A percentile compares a stretch with the other conserved stretches of the same genome.
Conservation (phyloP, 2,888 invertebrate species). For the Tenthredo distinguenda region DNA sequence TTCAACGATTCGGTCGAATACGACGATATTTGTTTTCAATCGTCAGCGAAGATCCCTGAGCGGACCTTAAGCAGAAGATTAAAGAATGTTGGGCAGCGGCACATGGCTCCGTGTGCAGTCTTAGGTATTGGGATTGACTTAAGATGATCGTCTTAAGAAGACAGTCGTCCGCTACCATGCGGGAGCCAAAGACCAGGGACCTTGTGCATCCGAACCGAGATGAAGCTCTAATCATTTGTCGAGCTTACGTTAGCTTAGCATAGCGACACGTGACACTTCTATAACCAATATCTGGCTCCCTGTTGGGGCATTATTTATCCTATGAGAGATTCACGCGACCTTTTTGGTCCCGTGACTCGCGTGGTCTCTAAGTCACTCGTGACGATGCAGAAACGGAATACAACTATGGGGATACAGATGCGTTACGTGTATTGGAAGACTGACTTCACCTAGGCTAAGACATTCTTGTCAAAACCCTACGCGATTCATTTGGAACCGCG, state of each 20-base stretch:
- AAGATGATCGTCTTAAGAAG: conserved; percentile 58
- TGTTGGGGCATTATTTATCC: conserved; percentile 40
- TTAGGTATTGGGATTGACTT: conserved; percentile 24
- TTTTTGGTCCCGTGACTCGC: background rate
- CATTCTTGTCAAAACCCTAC: background rate
- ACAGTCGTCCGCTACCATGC: conserved; percentile 63
- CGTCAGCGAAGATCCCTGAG: background rate
- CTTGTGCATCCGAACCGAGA: conserved; percentile 7
- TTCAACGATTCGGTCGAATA: background rate
- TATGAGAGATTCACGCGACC: conserved; percentile 29
- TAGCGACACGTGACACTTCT: conserved; percentile 61
- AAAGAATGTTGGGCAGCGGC: background rate
- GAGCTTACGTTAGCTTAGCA: conserved; percentile 52
- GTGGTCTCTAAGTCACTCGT: conserved; percentile 10
- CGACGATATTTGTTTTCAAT: background rate
- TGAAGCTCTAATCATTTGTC: conserved; percentile 60
- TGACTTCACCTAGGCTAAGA: background rate
- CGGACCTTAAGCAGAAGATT: background rate
- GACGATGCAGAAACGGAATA: conserved; percentile 45
- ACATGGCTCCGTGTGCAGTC: background rate
- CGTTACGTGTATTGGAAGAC: background rate
- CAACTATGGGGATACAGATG: background rate
- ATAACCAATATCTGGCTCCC: conserved; percentile 60
- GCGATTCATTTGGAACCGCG: background rate
- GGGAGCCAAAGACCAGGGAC: conserved; percentile 42